Base-by-base conservation (phyloP, 1,140 invertebrate genomes). In the Aphaenogaster floridana region DNA sequence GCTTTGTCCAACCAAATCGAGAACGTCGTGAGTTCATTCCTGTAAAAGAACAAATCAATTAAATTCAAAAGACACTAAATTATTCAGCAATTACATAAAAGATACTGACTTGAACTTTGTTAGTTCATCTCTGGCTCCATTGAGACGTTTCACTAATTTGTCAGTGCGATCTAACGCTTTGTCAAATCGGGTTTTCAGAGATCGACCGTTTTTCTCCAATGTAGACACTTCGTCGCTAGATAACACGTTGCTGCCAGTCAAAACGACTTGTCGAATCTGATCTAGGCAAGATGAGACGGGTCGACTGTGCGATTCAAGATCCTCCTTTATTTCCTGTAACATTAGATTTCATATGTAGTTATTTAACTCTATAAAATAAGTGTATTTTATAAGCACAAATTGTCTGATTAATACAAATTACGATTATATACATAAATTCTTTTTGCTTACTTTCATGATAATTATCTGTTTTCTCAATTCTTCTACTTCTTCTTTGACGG, bases 391-490 rank as follows among this genome's bases (percentile, higher is more conserved):
- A 28, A 0, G 36, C 1, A n/a, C 17, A 28, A 28, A 69, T 13
- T 81, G 21, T 7, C 9, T 7, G 50, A 36, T 57, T 48, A 42
- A 17, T 15, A 59, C 7, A n/a, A 45, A 68, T 42, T 68, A 68
- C 5, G 0, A 11, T 42, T 68, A 45, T 13, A 1, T 45, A 5
- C 2, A 68, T 48, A 0, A 61, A 28, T 63, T 78, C 17, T 8
- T 48, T 28, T 28, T 36, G 15, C 86, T 84, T 83, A 98, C 98
- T 96, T 98, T 99, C 88, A 99, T 97, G 9, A 96, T 96, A 93
- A 98, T 98, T 80, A 99, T 98, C 94, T 99, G 99, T 94, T 98
- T 98, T 66, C 97, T 97, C 0, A 99, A 96, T 88, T 98, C 97
- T 93, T 99, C 98, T 86, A 98, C 96, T 90, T 98, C 97, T 95